Evolutionary conservation across 2,888 invertebrate genomes (phyloP).

Genomic region (Gymnosoma rotundatum): DNA sequence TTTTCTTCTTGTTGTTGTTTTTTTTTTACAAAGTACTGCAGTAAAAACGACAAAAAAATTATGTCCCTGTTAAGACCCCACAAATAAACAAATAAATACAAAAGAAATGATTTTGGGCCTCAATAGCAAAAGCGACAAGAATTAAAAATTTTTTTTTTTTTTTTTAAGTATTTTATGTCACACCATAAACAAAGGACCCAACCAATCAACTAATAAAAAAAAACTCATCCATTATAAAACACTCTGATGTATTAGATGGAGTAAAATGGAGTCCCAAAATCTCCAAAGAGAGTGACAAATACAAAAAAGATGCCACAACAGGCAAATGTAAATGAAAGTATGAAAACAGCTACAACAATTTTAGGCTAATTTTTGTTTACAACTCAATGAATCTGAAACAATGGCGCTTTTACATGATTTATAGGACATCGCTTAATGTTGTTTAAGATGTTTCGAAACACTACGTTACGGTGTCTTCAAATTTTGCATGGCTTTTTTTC

Average conservation of each 20-base stretch:
- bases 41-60: slow-evolving; percentile 62
- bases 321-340: slow-evolving; percentile 12
- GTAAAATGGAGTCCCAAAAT: not conserved
- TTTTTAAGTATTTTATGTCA: slow-evolving; percentile 33
- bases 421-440: slow-evolving; percentile 29
- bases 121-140: slow-evolving; percentile 4
- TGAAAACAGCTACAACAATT: slow-evolving; percentile 5
- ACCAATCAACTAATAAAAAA: not conserved
- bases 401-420: slow-evolving; percentile 44
- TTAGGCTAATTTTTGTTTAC: slow-evolving; percentile 59
- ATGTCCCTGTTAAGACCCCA: slow-evolving; percentile 28
- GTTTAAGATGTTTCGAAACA: not conserved
- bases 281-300: slow-evolving; percentile 1
- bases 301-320: slow-evolving; percentile 17
- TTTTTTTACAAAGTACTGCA: slow-evolving; percentile 45
- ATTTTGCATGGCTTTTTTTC: not conserved
- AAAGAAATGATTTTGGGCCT: slow-evolving; percentile 25
- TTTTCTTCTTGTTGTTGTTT: not conserved
- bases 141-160: not conserved
- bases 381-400: slow-evolving; percentile 56
- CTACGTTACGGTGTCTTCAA: not conserved
- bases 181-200: slow-evolving; percentile 39
- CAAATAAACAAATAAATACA: slow-evolving; percentile 36
- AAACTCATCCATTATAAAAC: slow-evolving; percentile 14
- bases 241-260: slow-evolving; percentile 13